phyloP scores from a whole-genome alignment of 2,888 invertebrate genomes.

The Papilio demoleus region DNA sequence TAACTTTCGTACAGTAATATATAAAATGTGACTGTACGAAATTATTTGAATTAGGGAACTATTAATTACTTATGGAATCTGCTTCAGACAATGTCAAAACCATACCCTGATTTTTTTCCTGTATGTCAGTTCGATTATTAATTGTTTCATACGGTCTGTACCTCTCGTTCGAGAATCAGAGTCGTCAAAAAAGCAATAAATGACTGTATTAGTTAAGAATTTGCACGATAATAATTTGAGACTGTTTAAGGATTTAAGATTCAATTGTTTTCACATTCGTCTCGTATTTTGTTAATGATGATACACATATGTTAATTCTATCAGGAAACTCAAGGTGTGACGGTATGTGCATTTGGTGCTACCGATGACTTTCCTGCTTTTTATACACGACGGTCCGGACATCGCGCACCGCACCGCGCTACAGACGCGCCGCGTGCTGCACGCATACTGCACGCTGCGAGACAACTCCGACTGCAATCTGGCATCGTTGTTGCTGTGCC shows the following conservation, averaged over 20 bases:
- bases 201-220: too few relatives aligned
- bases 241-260: too few relatives aligned
- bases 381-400: slow-evolving; percentile 91
- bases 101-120: too few relatives aligned
- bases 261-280: too few relatives aligned
- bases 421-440: slow-evolving; percentile 87
- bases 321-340: slow-evolving; percentile 97
- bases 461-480: slow-evolving; percentile 83
- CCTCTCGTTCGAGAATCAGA: too few relatives aligned
- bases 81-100: not conserved
- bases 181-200: too few relatives aligned
- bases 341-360: slow-evolving; percentile 91
- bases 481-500: slow-evolving; percentile 96
- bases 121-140: too few relatives aligned
- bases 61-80: not conserved
- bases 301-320: not conserved
- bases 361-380: slow-evolving; percentile 94
- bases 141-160: too few relatives aligned
- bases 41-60: too few relatives aligned
- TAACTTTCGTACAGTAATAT: slow-evolving; percentile 3
- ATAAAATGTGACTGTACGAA: not conserved
- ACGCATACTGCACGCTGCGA: slow-evolving; percentile 83
- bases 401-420: slow-evolving; percentile 88
- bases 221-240: too few relatives aligned
- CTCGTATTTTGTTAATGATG: not conserved